phyloP scores from a whole-genome alignment of 2,797 vertebrate genomes.

The Psittacula echo region DNA sequence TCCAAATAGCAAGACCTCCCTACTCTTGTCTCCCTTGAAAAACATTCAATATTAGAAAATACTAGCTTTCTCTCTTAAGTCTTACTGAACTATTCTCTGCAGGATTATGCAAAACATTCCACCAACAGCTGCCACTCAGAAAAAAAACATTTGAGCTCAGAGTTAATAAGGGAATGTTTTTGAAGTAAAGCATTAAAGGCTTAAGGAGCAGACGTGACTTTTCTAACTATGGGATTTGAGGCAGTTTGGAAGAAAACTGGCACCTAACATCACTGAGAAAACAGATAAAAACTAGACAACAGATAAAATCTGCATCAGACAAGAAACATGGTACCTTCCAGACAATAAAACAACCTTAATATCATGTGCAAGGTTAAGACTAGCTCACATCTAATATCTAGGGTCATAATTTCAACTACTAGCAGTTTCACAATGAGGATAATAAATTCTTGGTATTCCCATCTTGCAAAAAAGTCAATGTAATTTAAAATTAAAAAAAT shows the following conservation, averaged over 20 bases:
- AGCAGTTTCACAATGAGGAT: neutral
- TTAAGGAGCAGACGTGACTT: neutral
- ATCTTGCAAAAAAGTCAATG: neutral
- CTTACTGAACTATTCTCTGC: neutral
- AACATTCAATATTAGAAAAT: neutral
- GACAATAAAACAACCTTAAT: neutral
- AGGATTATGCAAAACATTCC: neutral
- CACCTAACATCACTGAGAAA: neutral
- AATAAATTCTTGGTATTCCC: neutral
- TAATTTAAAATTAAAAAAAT: neutral
- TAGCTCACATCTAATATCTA: neutral
- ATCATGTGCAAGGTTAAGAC: neutral
- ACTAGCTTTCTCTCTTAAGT: neutral
- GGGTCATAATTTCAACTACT: neutral
- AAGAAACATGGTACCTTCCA: neutral
- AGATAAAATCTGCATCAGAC: neutral
- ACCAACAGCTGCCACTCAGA: neutral
- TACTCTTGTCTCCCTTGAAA: neutral
- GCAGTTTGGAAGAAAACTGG: neutral
- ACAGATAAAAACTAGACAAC: neutral
- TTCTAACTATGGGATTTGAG: neutral
- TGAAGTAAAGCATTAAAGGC: neutral
- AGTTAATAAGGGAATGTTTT: neutral
- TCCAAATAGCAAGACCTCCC: neutral
- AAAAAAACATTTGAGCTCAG: neutral